Evolutionary conservation across 2,888 invertebrate species (phyloP), one percentile per base, ranked within the genome.

Genomic region (Camptogramma bilineatum): DNA sequence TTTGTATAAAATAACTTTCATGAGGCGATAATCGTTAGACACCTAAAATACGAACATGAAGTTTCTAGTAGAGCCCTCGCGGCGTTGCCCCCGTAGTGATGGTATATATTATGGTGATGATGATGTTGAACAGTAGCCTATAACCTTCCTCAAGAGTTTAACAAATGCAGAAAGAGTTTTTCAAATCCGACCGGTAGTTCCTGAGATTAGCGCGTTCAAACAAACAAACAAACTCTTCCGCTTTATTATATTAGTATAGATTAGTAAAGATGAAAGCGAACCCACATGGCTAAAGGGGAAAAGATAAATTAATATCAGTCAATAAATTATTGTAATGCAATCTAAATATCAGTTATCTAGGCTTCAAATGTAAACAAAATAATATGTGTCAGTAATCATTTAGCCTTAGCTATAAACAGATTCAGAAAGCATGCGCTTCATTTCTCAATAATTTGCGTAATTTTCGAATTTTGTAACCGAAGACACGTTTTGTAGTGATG

Each of bases 401-500:
- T n/a, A 39, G 10, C 18, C 48, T 19, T 31, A 46, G 47, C 56
- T 17, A 19, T 28, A 24, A 13, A 39, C 10, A 13, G 9, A 39
- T 39, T 39, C 2, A 0, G 13, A 13, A 10, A 39, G 13, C 34
- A 39, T 39, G 13, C 34, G 4, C 13, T 4, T 9, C 18, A 8
- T 53, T 48, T 51, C 47, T 9, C 42, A 42, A 42, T 24, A 47
- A 46, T 28, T 59, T 52, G n/a, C 42, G 24, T 28, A 39, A 47
- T 47, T 31, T 50, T 2, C 13, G 17, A 13, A 18, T 47, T 55
- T 55, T 34, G 47, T 55, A 47, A 55, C 19, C 19, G 16, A 55
- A 34, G 8, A n/a, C 55, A 55, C 55, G 55, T 55, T 48, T 18
- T n/a, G 21, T 21, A 46, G 17, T 18, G 31, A 34, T 18, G 31